Percentiles rank a stretch among this genome's conserved stretches.
phyloP scores from a whole-genome alignment of 2,888 invertebrate genomes.

The Rhamnusium bicolor region DNA sequence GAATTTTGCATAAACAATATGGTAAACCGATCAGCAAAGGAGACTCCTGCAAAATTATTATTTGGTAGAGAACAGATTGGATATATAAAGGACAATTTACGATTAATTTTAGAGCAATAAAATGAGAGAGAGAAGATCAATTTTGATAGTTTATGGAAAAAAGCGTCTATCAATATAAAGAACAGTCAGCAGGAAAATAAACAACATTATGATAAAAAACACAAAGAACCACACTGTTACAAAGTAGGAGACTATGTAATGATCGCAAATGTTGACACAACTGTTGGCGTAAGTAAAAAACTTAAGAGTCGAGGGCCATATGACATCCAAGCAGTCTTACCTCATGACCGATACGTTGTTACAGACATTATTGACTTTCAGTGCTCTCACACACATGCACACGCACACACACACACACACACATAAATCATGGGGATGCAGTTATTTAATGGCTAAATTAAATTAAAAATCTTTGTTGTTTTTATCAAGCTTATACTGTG shows the following conservation, averaged over 20 bases:
- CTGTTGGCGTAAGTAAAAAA: conserved; percentile 53
- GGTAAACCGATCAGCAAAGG: conserved; percentile 53
- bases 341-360: conserved; percentile 54
- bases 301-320: conserved; percentile 57
- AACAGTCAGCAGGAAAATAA: conserved; percentile 21
- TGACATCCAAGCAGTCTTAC: conserved; percentile 49
- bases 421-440: too few species aligned
- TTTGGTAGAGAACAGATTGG: conserved; percentile 51
- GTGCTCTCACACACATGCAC: too few species aligned
- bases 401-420: too few species aligned
- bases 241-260: conserved; percentile 55
- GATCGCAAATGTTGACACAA: conserved; percentile 53
- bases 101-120: not conserved
- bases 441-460: too few species aligned
- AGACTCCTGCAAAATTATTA: conserved; percentile 55
- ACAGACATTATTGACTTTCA: conserved; percentile 53
- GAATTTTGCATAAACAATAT: conserved; percentile 54
- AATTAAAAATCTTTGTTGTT: too few species aligned
- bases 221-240: conserved; percentile 45
- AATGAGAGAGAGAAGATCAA: not conserved
- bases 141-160: conserved; percentile 5
- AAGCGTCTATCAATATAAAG: conserved; percentile 14
- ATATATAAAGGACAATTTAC: conserved; percentile 23
- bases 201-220: conserved; percentile 51
- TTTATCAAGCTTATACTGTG: too few species aligned